Conservation (phyloP, 2,113 vertebrate species). For the Boleophthalmus pectinirostris region DNA sequence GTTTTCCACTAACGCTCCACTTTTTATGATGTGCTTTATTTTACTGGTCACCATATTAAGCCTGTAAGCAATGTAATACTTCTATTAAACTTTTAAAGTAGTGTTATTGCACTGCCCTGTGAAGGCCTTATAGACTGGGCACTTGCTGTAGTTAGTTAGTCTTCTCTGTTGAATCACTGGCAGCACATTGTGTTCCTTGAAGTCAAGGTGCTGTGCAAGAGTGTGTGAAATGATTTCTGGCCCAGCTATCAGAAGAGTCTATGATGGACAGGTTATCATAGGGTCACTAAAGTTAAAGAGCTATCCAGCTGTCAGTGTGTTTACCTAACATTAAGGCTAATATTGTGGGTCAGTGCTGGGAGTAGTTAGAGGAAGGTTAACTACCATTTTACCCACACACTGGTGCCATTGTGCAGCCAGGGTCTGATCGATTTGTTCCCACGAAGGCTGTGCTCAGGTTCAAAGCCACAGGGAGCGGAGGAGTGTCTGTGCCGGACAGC, state of each 20-base stretch:
- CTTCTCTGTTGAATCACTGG: slow-evolving; percentile 36
- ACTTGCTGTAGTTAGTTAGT: background rate
- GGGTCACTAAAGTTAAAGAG: slow-evolving; percentile 41
- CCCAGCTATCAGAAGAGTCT: slow-evolving; percentile 35
- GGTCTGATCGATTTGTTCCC: slow-evolving; percentile 36
- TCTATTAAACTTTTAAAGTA: slow-evolving; percentile 3
- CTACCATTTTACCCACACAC: slow-evolving; percentile 28
- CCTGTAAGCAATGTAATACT: background rate
- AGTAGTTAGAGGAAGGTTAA: slow-evolving; percentile 37
- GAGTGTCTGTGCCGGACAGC: slow-evolving; percentile 47
- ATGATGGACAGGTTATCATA: slow-evolving; percentile 30
- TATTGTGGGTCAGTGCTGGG: slow-evolving; percentile 24
- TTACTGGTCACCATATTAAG: slow-evolving; percentile 22
- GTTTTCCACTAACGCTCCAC: slow-evolving; percentile 12
- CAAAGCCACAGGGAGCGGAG: slow-evolving; percentile 48
- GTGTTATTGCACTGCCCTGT: slow-evolving; percentile 20
- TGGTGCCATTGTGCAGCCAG: slow-evolving; percentile 31
- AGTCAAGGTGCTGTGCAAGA: slow-evolving; percentile 53
- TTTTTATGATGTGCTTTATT: slow-evolving; percentile 9
- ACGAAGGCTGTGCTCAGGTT: slow-evolving; percentile 45
- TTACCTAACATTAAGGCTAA: slow-evolving; percentile 50
- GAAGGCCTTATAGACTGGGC: background rate
- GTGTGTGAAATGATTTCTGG: slow-evolving; percentile 51
- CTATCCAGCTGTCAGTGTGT: slow-evolving; percentile 30
- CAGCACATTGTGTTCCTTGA: slow-evolving; percentile 57